A percentile compares a stretch with the other conserved stretches of the same genome.
Evolutionary conservation across 2,113 vertebrate species (phyloP).

Genomic region (Odontophorus gujanensis): DNA sequence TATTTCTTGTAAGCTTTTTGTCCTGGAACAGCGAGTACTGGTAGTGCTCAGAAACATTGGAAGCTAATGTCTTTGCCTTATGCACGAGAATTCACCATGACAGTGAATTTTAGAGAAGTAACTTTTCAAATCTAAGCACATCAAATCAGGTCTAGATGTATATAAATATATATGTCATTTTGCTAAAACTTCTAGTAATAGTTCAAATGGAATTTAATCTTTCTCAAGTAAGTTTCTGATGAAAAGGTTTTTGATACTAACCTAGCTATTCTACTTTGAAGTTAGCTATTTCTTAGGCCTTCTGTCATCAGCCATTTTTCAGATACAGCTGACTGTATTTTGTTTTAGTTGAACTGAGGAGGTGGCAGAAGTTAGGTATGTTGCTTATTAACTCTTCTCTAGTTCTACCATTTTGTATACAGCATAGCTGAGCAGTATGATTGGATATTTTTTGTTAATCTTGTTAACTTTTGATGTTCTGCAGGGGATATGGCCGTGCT

Average conservation of each 20-base stretch:
- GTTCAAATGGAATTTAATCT: neutral
- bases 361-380: rapidly evolving
- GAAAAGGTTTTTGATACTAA: neutral
- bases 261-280: neutral
- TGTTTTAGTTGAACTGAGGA: neutral
- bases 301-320: neutral
- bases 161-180: neutral
- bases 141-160: neutral
- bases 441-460: neutral
- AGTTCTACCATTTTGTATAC: neutral
- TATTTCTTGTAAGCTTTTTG: neutral
- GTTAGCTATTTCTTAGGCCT: neutral
- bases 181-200: neutral
- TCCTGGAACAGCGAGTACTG: neutral
- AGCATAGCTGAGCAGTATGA: neutral
- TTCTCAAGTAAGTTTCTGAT: neutral
- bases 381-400: neutral
- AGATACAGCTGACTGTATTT: neutral
- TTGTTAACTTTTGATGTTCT: neutral
- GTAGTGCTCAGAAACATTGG: neutral
- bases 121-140: neutral
- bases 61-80: neutral
- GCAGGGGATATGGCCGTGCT: constrained; percentile 92
- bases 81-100: neutral
- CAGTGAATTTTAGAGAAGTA: neutral